Conservation (phyloP, 2,113 vertebrate genomes). For the Ciconia maguari region DNA sequence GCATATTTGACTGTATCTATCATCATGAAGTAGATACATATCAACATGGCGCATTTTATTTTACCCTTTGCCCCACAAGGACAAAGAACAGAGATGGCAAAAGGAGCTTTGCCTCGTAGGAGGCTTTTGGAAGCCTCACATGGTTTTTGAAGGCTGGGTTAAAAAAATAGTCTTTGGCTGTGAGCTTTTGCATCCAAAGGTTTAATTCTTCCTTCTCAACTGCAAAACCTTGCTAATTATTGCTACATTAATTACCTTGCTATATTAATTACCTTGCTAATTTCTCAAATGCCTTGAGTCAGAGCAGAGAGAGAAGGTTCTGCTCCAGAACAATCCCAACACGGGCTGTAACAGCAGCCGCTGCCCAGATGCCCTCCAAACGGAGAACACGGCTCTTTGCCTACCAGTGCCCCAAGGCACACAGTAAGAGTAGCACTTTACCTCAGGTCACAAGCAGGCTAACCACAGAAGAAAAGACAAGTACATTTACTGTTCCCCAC, state of each 20-base stretch:
- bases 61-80: neutral
- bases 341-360: rapidly evolving
- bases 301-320: neutral
- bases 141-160: neutral
- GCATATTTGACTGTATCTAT: neutral
- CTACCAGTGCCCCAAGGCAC: neutral
- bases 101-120: neutral
- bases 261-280: neutral
- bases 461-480: no score
- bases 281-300: neutral
- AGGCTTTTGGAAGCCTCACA: neutral
- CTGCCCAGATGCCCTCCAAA: neutral
- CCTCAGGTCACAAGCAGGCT: neutral
- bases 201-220: neutral
- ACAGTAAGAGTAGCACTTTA: rapidly evolving
- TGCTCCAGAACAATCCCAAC: neutral
- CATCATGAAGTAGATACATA: neutral
- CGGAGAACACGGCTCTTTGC: rapidly evolving
- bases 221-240: neutral
- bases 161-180: neutral
- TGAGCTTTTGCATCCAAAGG: neutral
- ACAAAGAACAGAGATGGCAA: neutral
- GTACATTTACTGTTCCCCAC: neutral
- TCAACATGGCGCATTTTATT: neutral
- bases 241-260: no score